Base-by-base conservation (phyloP, 2,888 invertebrate genomes). In the Caenorhabditis uteleia region DNA sequence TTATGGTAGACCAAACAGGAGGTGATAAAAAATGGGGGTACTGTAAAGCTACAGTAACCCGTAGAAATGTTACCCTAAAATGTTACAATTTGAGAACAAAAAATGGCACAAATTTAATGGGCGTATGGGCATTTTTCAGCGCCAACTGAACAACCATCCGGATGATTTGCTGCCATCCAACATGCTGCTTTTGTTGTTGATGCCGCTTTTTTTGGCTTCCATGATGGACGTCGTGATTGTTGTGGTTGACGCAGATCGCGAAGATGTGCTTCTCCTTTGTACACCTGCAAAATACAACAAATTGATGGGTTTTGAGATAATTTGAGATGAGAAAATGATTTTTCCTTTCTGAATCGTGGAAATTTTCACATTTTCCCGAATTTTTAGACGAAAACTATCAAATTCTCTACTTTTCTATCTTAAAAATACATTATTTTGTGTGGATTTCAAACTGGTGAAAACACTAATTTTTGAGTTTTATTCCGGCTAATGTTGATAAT, bases 101-200 rank as follows among this genome's bases (percentile, higher is more conserved):
- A 45, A 31, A 16, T 20, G 3, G 2, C 2, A 6, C 26, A 36
- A 40, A n/a, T n/a, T 27, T 33, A 64, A 53, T 57, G 55, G 6
- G 48, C 38, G 42, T 40, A 64, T 54, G 29, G 47, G 39, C 75
- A 75, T 7, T 50, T 10, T n/a, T 57, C 64, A 7, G 39, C 46
- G 14, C 45, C 58, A 27, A 70, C 47, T 14, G 75, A 72, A 45
- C 78, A 78, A 12, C 78, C 78, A 58, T 79, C 68, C 5, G 78
- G 78, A 54, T 79, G 78, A 44, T 76, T 58, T 8, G 43, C 38
- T 0, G 64, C 40, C 70, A 78, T 75, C 69, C 70, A 79, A 42
- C 78, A 79, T 14, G 48, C 36, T 6, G 51, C 33, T 18, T 43
- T 39, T 27, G 25, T 40, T 20, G 25, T 21, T 3, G 23, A 5